Evolutionary conservation across 1,140 invertebrate genomes (phyloP).

Genomic region (Andricus grossulariae): DNA sequence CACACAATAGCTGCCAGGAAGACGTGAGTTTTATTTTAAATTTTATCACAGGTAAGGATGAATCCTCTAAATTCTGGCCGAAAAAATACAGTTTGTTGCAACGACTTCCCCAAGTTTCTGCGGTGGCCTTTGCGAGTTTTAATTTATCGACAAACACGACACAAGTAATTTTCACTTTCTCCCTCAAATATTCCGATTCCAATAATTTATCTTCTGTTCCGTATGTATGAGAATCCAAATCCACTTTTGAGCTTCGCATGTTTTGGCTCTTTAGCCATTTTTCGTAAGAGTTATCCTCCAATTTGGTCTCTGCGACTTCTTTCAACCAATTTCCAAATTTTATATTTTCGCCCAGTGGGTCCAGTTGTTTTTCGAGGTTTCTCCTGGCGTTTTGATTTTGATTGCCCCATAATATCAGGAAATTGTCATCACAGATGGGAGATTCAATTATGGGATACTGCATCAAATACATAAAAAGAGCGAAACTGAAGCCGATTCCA

Average conservation of each 20-base stretch:
- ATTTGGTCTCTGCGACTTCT: conserved; percentile 14
- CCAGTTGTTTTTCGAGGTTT: conserved; percentile 19
- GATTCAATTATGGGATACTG: background rate
- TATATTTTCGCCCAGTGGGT: conserved; percentile 3
- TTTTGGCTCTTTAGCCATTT: conserved; percentile 59
- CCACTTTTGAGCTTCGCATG: conserved; percentile 42
- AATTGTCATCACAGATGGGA: conserved; percentile 14
- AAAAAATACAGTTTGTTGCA: conserved; percentile 72
- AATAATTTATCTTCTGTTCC: conserved; percentile 39
- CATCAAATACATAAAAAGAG: conserved; percentile 38
- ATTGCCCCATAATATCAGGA: conserved; percentile 32
- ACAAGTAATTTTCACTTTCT: conserved; percentile 66
- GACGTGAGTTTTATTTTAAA: conserved; percentile 66
- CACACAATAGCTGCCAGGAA: conserved; percentile 74
- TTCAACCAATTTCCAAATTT: background rate
- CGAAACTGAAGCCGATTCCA: conserved; percentile 52
- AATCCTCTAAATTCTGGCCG: conserved; percentile 45
- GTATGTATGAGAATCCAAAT: conserved; percentile 65
- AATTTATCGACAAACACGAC: conserved; percentile 67
- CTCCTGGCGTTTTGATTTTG: conserved; percentile 25
- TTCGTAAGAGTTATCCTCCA: conserved; percentile 46
- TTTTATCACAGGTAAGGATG: conserved; percentile 58
- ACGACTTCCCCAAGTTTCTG: conserved; percentile 66
- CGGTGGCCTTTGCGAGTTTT: conserved; percentile 60
- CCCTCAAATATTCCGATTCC: conserved; percentile 67